A percentile compares a stretch with the other conserved stretches of the same genome.
These are phyloP conservation scores for Todiramphus chloris DNA, from an alignment of 2,113 vertebrate genomes.

Conservation along the genomic window DNA sequence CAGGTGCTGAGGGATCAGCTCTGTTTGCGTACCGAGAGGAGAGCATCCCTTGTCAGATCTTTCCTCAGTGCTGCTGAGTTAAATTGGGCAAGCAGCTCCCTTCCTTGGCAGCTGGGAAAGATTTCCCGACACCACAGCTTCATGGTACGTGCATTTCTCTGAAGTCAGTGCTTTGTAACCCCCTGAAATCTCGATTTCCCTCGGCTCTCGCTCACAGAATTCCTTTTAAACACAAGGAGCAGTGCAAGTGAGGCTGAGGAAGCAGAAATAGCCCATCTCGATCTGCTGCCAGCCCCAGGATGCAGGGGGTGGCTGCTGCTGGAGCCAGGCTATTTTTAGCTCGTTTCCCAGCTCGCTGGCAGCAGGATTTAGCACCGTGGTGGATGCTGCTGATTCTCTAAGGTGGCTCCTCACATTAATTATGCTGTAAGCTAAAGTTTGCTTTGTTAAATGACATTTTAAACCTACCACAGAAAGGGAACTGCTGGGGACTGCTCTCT, in stretches of 20 bases:
- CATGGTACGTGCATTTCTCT: not conserved
- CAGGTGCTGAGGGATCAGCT: not conserved
- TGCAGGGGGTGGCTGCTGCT: not conserved
- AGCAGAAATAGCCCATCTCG: not conserved
- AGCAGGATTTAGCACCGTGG: not conserved
- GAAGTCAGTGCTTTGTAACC: not conserved
- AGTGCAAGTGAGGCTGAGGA: not conserved
- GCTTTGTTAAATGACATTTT: not conserved
- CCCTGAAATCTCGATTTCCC: not conserved
- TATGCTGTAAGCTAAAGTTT: not conserved
- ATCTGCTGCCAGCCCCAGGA: not conserved
- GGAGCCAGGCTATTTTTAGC: not conserved
- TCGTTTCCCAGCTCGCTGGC: not conserved
- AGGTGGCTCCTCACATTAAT: not conserved
- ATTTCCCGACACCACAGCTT: not conserved
- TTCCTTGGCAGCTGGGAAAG: not conserved
- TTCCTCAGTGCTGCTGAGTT: not conserved
- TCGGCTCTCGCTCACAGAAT: not conserved
- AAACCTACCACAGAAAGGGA: accelerated
- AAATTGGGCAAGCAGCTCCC: not conserved
- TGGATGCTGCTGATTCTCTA: not conserved
- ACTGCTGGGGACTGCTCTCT: not conserved
- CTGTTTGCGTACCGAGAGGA: not conserved
- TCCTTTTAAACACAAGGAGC: not conserved
- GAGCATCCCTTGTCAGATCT: not conserved